Conservation (phyloP, 2,888 invertebrate genomes). For the Lacanobia wlatinum region DNA sequence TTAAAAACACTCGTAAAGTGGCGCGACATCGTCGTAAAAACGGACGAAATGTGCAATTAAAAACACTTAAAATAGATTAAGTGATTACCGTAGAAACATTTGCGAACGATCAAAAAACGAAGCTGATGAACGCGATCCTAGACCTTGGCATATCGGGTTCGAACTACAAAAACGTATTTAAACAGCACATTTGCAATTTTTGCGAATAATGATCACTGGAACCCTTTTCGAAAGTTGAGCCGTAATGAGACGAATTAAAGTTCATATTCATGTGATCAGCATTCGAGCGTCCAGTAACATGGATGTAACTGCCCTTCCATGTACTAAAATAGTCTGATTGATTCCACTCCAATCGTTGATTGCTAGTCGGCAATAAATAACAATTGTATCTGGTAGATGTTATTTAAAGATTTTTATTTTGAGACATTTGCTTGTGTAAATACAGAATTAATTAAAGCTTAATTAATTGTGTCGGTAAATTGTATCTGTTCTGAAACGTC, state of each 20-base stretch:
- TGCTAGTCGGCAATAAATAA: slow-evolving; percentile 73
- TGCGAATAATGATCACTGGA: slow-evolving; percentile 43
- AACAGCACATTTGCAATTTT: slow-evolving; percentile 61
- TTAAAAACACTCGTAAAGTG: slow-evolving; percentile 73
- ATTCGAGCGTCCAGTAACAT: slow-evolving; percentile 27
- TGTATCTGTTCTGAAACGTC: slow-evolving; percentile 36
- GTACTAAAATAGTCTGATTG: slow-evolving; percentile 75
- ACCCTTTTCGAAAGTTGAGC: slow-evolving; percentile 19
- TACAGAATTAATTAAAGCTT: slow-evolving; percentile 59
- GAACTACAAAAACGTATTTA: slow-evolving; percentile 59
- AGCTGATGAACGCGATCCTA: slow-evolving; percentile 53
- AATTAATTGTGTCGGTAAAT: slow-evolving; percentile 60
- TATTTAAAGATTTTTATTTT: slow-evolving; percentile 56
- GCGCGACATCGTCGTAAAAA: slow-evolving; percentile 76
- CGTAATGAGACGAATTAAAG: slow-evolving; percentile 40
- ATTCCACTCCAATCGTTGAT: slow-evolving; percentile 72
- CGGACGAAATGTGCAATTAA: slow-evolving; percentile 78
- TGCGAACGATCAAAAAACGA: slow-evolving; percentile 67
- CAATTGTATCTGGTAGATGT: slow-evolving; percentile 54
- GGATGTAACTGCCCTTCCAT: slow-evolving; percentile 63
- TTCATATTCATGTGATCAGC: slow-evolving; percentile 31
- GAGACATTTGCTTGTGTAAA: slow-evolving; percentile 54
- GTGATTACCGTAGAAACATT: slow-evolving; percentile 76
- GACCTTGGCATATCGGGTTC: slow-evolving; percentile 74
- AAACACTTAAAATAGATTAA: slow-evolving; percentile 85